Evolutionary conservation across 2,113 vertebrate species (phyloP).

Genomic region (Fregetta grallaria): DNA sequence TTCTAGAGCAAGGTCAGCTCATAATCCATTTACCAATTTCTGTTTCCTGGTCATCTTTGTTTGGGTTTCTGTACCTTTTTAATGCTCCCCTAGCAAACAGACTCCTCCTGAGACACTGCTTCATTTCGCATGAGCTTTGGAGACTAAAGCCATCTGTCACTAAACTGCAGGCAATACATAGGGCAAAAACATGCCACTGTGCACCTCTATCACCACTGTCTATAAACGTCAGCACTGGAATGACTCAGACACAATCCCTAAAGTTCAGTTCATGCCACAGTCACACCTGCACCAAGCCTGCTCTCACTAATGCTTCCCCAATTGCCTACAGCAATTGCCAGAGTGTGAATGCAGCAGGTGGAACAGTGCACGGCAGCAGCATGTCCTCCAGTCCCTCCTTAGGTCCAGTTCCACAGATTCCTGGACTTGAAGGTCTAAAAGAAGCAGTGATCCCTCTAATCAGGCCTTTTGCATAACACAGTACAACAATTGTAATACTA

Average conservation of each 20-base stretch:
- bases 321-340: neutral
- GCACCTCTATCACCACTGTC: neutral
- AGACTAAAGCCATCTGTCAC: neutral
- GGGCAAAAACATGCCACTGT: neutral
- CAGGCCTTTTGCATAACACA: neutral
- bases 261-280: neutral
- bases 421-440: neutral
- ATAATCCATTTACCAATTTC: neutral
- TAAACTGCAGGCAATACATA: neutral
- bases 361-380: neutral
- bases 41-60: neutral
- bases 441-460: neutral
- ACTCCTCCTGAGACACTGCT: neutral
- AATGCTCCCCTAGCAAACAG: neutral
- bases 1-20: neutral
- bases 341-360: neutral
- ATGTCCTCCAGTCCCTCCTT: neutral
- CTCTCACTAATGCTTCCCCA: neutral
- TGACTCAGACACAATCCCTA: neutral
- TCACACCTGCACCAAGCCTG: neutral
- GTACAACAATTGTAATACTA: neutral
- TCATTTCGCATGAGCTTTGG: neutral
- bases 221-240: neutral
- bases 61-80: neutral
- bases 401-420: neutral